phyloP scores from a whole-genome alignment of 2,113 vertebrate species.

The Paramisgurnus dabryanus region DNA sequence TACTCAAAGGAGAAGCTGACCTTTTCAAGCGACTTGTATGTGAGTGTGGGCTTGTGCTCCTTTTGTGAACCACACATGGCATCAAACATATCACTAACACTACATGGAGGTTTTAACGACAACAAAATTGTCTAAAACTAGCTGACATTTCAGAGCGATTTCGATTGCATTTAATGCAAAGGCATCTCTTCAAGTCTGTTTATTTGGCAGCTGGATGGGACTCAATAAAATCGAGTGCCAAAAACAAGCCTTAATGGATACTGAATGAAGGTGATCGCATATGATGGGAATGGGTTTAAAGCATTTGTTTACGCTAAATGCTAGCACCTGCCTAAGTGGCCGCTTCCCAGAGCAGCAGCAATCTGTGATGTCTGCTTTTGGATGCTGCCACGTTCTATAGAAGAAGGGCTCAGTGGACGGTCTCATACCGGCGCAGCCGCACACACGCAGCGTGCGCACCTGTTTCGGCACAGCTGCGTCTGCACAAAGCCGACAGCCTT shows the following conservation, averaged over 20 bases:
- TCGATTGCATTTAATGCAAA: slow-evolving; percentile 5
- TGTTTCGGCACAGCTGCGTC: slow-evolving; percentile 62
- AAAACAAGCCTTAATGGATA: slow-evolving; percentile 36
- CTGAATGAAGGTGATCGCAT: slow-evolving; percentile 15
- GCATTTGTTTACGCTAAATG: slow-evolving; percentile 63
- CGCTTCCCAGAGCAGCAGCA: slow-evolving; percentile 42
- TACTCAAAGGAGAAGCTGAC: slow-evolving; percentile 34
- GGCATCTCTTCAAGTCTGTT: slow-evolving; percentile 14
- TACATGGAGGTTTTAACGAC: slow-evolving; percentile 12
- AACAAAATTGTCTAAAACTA: background rate
- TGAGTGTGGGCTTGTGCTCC: slow-evolving; percentile 11
- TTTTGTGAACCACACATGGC: background rate
- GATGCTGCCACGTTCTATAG: slow-evolving; percentile 23
- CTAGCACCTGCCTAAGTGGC: slow-evolving; percentile 66
- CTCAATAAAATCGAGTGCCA: slow-evolving; percentile 21
- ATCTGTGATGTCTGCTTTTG: slow-evolving; percentile 20
- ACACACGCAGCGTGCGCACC: slow-evolving; percentile 46
- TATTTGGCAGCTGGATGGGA: slow-evolving; percentile 25
- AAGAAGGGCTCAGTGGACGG: slow-evolving; percentile 6
- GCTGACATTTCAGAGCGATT: slow-evolving; percentile 9
- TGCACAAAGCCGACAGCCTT: slow-evolving; percentile 57
- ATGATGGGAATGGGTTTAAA: slow-evolving; percentile 47
- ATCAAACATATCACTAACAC: background rate
- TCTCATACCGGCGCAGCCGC: slow-evolving; percentile 14
- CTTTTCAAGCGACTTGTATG: slow-evolving; percentile 7